Percentiles rank a stretch among this genome's conserved stretches.
These are phyloP conservation scores for Epizoanthus fatuus DNA, from an alignment of 92 coral and sea anemone species.

Conservation along the genomic window DNA sequence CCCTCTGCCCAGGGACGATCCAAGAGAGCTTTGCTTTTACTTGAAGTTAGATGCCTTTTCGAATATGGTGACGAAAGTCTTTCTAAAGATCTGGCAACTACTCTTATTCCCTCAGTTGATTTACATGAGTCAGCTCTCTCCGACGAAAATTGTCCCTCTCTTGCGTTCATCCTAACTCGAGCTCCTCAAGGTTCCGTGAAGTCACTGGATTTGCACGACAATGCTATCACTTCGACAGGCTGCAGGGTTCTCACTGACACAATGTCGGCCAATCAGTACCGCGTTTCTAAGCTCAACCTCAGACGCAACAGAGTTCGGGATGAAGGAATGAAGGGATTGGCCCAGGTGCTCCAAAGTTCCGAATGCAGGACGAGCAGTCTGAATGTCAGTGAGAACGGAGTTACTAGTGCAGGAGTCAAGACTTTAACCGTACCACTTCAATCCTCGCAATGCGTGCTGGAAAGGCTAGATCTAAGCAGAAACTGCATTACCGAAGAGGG, in stretches of 20 bases:
- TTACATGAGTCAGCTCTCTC: slow-evolving; percentile 22
- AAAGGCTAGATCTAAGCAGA: slow-evolving; percentile 33
- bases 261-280: slow-evolving; percentile 32
- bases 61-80: slow-evolving; percentile 29
- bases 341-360: slow-evolving; percentile 32
- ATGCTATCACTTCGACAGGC: slow-evolving; percentile 35
- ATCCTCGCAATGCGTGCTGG: slow-evolving; percentile 6
- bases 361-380: slow-evolving; percentile 21
- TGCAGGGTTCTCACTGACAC: slow-evolving; percentile 20
- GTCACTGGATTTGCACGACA: slow-evolving; percentile 29
- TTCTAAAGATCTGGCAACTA: slow-evolving; percentile 35
- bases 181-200: slow-evolving; percentile 43
- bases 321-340: slow-evolving; percentile 26
- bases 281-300: slow-evolving; percentile 25
- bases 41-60: slow-evolving; percentile 26
- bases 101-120: slow-evolving; percentile 34
- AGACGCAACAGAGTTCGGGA: slow-evolving; percentile 21
- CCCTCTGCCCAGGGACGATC: no score
- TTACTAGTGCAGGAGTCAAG: slow-evolving; percentile 26
- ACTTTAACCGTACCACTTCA: slow-evolving; percentile 11
- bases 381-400: slow-evolving; percentile 33
- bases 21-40: no score
- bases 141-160: slow-evolving; percentile 31
- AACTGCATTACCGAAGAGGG: slow-evolving; percentile 38
- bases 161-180: slow-evolving; percentile 10